Evolutionary conservation across 2,888 invertebrate genomes (phyloP), one percentile per base, ranked within the genome.

Genomic region (Drosophila eohydei): DNA sequence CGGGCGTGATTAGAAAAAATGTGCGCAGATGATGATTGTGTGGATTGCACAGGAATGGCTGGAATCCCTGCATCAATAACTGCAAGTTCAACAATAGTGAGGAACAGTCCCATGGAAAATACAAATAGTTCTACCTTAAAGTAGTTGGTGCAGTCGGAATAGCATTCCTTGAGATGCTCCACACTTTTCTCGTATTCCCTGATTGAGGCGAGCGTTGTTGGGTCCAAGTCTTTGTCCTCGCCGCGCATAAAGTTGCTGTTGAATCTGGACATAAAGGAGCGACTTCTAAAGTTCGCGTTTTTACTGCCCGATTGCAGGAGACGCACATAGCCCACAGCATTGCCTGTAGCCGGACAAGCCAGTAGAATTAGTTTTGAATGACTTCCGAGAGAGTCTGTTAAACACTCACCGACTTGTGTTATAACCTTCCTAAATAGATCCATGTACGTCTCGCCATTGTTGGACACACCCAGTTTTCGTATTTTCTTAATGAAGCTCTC

Each of bases 291-390:
- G 90, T 97, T 97, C 82, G 97, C 97, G 91, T 98, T 97, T 50
- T 98, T 94, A 5, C 98, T 98, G 21, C 99, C 99, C 0, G 98
- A 97, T 60, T 98, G 95, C 65, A 99, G 96, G 93, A 99, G 95
- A 55, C 99, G 95, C 5, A 99, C 97, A 91, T 98, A 99, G 3
- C 98, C 99, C 95, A 99, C 96, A 0, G 98, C 98, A 93, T 99
- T 99, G 16, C 92, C 92, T 92, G 26, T 3, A 50, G 30, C 0
- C 7, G 28, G 16, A 52, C 9, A 48, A 48, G 3, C 16, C 4
- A 38, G 38, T 41, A 8, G 12, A 4, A 44, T 34, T 32, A 0
- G 14, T 0, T 14, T 21, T 52, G 0, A 11, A 12, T 7, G 16
- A 34, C 5, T 3, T 34, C 16, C 6, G 12, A 16, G 0, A 4